Base-by-base conservation (phyloP, 1,140 invertebrate species). In the Heliothis subflexa region DNA sequence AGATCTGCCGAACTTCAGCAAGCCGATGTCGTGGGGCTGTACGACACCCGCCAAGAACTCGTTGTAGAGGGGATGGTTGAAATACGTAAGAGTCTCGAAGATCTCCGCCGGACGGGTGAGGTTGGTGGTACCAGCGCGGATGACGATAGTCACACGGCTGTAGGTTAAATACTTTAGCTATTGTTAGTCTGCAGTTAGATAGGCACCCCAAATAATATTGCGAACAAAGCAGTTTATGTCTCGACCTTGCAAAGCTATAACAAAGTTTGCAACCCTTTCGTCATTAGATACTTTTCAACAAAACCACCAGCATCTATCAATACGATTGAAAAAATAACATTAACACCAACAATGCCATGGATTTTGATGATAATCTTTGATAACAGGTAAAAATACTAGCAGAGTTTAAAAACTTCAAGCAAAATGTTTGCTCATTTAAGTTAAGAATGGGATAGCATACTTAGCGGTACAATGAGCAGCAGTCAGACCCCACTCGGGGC, bases 391-490 rank as follows among this genome's bases (percentile, higher is more conserved):
- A 40, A 9, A 9, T 40, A 40, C 9, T 40, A 40, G 0, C 33
- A 9, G 33, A 40, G 9, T 3, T 40, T 40, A 5, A 40, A 40
- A 9, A 0, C 9, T 40, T 40, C 0, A 7, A 40, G 33, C 33
- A 33, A 33, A 33, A 1, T 33, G 3, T 33, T 33, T 33, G 3
- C 33, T 33, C 33, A 33, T 28, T 1, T 28, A 33, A 33, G 7
- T 7, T 40, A 9, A 40, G 3, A n/a, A 9, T 21, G 18, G 0
- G 16, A 18, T 2, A 10, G 10, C 54, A 10, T 14, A 91, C 89
- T 78, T 83, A 45, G 84, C 88, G 5, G 93, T 87, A 84, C 96
- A 97, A 80, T 96, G 96, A 49, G 95, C 96, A 16, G 96, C 96
- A 13, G 95, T 96, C 14, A 96, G 71, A 47, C 96, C 88, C 93